These are phyloP conservation scores for Parazoanthus swiftii DNA, from an alignment of 92 coral and sea anemone genomes.

Conservation along the genomic window DNA sequence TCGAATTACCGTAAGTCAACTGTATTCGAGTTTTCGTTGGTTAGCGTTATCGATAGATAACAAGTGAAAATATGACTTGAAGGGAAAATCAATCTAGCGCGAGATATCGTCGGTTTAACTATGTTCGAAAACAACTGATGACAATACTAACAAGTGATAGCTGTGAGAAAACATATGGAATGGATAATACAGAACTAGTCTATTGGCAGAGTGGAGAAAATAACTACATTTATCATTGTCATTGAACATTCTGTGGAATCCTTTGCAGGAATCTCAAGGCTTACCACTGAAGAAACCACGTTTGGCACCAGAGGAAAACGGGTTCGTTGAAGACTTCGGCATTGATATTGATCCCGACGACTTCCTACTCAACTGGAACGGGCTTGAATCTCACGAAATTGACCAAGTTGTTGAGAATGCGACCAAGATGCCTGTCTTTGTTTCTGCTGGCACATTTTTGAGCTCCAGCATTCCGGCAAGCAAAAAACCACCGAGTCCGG, in stretches of 20 bases:
- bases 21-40: too few species aligned
- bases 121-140: too few species aligned
- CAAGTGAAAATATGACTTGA: too few species aligned
- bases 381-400: slow-evolving; percentile 36
- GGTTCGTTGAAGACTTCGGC: slow-evolving; percentile 34
- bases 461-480: slow-evolving; percentile 42
- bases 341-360: slow-evolving; percentile 39
- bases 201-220: too few species aligned
- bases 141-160: too few species aligned
- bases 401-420: slow-evolving; percentile 42
- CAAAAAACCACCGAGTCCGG: slow-evolving; percentile 29
- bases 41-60: too few species aligned
- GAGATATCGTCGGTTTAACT: too few species aligned
- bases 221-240: too few species aligned
- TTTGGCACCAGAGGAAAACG: slow-evolving; percentile 32
- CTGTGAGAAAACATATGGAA: too few species aligned
- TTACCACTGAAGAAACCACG: slow-evolving; percentile 28
- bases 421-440: slow-evolving; percentile 22
- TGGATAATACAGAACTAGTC: too few species aligned
- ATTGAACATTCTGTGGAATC: neutral
- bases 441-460: slow-evolving; percentile 32
- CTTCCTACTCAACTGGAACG: slow-evolving; percentile 33
- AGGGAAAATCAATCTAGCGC: too few species aligned
- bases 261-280: slow-evolving; percentile 21
- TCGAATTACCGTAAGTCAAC: too few species aligned